These are phyloP conservation scores for Atrina japonica DNA, from an alignment of 2,888 invertebrate genomes.

Conservation along the genomic window DNA sequence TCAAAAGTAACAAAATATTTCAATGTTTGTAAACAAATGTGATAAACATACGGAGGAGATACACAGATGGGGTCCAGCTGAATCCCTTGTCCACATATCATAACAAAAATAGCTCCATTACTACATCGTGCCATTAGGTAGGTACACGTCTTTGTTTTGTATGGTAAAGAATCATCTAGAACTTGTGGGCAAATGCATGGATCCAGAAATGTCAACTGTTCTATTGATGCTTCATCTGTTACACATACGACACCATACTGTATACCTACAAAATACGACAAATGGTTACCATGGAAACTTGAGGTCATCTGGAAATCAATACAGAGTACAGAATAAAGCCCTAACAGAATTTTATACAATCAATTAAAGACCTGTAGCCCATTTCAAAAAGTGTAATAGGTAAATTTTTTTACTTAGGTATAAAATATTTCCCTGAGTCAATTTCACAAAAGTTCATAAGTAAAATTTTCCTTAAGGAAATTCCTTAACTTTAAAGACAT, in stretches of 20 bases:
- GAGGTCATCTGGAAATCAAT: too few relatives aligned
- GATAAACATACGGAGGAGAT: slow-evolving; percentile 46
- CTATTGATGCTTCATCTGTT: slow-evolving; percentile 51
- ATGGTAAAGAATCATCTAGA: slow-evolving; percentile 60
- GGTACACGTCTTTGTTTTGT: slow-evolving; percentile 55
- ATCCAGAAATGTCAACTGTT: slow-evolving; percentile 66
- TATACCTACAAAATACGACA: slow-evolving; percentile 55
- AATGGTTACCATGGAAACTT: too few relatives aligned
- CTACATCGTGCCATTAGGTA: slow-evolving; percentile 64
- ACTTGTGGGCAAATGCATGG: slow-evolving; percentile 66
- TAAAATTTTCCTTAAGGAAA: too few relatives aligned
- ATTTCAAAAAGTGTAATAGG: too few relatives aligned
- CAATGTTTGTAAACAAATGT: neutral
- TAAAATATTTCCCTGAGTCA: too few relatives aligned
- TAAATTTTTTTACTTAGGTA: too few relatives aligned
- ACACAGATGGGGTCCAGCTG: slow-evolving; percentile 47
- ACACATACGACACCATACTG: slow-evolving; percentile 64
- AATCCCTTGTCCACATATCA: slow-evolving; percentile 48
- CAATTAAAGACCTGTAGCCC: too few relatives aligned
- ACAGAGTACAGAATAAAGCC: too few relatives aligned
- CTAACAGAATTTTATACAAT: too few relatives aligned
- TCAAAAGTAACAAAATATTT: too few relatives aligned
- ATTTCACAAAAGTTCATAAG: too few relatives aligned
- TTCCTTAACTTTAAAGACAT: too few relatives aligned
- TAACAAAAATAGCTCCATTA: slow-evolving; percentile 59